Percentiles rank a stretch among this genome's conserved stretches.
Conservation (phyloP, 35 echinoderm and acorn worm species). For the Heliocidaris erythrogramma region DNA sequence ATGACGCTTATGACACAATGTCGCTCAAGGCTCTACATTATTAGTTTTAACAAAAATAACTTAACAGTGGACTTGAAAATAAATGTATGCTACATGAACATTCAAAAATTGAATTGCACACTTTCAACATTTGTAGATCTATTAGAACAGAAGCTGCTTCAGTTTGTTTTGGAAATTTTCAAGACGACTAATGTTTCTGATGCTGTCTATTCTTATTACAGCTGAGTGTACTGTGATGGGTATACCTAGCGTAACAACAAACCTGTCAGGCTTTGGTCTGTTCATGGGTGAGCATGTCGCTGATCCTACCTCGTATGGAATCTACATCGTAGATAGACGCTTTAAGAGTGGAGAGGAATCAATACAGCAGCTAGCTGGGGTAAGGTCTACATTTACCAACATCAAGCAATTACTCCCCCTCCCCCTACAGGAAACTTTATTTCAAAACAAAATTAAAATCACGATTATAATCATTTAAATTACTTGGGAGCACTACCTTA, state of each 20-base stretch:
- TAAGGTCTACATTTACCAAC: constrained; percentile 26
- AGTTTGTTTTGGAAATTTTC: too few species aligned
- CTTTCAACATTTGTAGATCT: too few species aligned
- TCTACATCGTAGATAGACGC: constrained; percentile 89
- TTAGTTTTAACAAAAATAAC: too few species aligned
- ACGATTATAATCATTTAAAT: neutral
- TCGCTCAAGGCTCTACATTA: too few species aligned
- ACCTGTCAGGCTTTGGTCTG: constrained; percentile 91
- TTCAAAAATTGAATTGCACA: too few species aligned
- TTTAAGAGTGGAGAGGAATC: constrained; percentile 86
- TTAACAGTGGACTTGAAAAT: too few species aligned
- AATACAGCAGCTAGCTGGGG: constrained; percentile 84
- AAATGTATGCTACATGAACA: too few species aligned
- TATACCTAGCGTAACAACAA: constrained; percentile 94
- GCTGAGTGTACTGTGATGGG: constrained; percentile 99
- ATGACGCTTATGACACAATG: too few species aligned
- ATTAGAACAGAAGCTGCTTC: too few species aligned
- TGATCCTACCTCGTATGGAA: constrained; percentile 95
- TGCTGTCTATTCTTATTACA: neutral
- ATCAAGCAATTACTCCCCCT: too few species aligned
- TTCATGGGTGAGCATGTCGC: constrained; percentile 96
- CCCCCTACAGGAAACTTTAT: neutral
- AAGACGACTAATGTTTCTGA: too few species aligned
- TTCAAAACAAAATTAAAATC: neutral
- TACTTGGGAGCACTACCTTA: neutral